Evolutionary conservation across 1,140 invertebrate species (phyloP), one percentile per base, ranked within the genome.

Genomic region (Platyscapa corneri): DNA sequence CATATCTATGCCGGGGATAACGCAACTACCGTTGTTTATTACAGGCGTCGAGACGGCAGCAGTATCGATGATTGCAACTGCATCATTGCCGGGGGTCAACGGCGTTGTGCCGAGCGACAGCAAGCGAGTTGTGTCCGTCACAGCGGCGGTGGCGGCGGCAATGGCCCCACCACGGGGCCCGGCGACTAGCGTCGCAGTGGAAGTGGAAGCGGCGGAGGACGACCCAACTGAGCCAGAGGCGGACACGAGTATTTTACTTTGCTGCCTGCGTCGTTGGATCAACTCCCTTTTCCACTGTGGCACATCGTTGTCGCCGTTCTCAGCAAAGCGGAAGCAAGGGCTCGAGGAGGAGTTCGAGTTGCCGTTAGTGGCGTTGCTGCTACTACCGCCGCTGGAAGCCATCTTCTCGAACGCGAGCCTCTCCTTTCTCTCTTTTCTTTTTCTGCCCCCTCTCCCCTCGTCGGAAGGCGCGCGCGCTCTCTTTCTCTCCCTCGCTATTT

Each of bases 211-310:
- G 42, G 72, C 32, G 37, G 79, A 32, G 34, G 87, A 64, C 46
- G 86, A 70, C 27, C 85, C 88, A 30, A 87, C 80, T 34, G 88
- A 81, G n/a, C 85, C 46, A 10, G 16, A 20, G 60, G 64, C 39
- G 88, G 80, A 88, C 87, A 77, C 64, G 42, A 88, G 85, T 32
- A 89, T 88, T 82, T 90, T 90, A 79, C 85, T 90, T 90, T 94
- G 86, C 65, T 94, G 91, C 89, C 93, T 90, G 53, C 95, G 94
- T 78, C 96, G 94, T 90, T 95, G 94, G 88, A 96, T 95, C 88
- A 97, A 93, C 90, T 97, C 96, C 86, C 95, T 94, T 90, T 96
- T 97, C 96, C 96, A 96, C 91, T 96, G 95, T 56, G 96, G 92
- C 85, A 93, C 90, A 65, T 83, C 86, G 86, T 80, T 88, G 75